phyloP scores from a whole-genome alignment of 2,113 vertebrate species.

The Pimephales promelas region DNA sequence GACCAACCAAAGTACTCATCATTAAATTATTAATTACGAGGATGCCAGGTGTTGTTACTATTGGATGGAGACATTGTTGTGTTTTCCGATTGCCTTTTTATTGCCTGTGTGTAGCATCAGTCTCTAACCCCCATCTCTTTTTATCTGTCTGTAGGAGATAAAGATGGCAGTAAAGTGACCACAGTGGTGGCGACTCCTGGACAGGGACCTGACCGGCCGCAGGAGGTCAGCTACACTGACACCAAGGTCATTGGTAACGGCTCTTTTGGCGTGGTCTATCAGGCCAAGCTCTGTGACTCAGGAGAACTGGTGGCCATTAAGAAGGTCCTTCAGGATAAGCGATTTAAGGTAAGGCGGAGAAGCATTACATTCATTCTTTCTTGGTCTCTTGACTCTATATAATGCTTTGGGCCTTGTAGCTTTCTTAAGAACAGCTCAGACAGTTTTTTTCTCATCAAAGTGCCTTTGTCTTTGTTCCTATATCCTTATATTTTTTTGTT shows the following conservation, averaged over 20 bases:
- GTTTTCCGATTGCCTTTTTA: background rate
- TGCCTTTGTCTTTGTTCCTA: background rate
- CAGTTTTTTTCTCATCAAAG: background rate
- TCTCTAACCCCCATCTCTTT: constrained; percentile 3
- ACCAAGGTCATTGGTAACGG: constrained; percentile 99
- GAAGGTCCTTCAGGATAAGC: constrained; percentile 98
- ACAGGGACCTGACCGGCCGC: constrained; percentile 95
- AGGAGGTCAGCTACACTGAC: constrained; percentile 99
- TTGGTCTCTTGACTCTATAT: background rate
- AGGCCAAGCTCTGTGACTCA: constrained; percentile 97
- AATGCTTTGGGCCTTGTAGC: background rate
- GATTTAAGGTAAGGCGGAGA: constrained; percentile 90
- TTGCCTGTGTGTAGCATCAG: background rate
- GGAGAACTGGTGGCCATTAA: constrained; percentile 99
- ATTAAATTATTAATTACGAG: background rate
- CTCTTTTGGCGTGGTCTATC: constrained; percentile 97
- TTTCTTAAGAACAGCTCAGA: background rate
- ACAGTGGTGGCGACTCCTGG: constrained; percentile 98
- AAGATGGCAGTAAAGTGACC: constrained; percentile 98
- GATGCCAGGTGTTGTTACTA: background rate
- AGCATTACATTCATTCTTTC: background rate
- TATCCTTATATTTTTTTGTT: background rate
- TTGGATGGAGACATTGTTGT: background rate
- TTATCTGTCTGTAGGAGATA: constrained; percentile 81
- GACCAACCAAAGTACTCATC: background rate